Base-by-base conservation (phyloP, 2,113 vertebrate species). In the Lonchura striata region DNA sequence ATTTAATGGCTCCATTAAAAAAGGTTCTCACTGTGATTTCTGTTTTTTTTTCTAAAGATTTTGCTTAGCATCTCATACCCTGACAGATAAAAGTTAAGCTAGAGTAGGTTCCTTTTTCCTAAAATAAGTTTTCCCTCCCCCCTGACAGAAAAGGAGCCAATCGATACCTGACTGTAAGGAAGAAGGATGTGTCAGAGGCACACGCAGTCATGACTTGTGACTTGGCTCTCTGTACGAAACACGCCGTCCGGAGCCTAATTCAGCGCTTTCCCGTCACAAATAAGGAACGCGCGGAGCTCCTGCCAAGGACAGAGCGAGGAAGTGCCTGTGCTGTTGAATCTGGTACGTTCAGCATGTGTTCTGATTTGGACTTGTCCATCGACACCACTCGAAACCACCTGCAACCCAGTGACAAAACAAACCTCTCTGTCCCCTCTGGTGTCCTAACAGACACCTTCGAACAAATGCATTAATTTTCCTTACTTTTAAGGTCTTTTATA, bases 151-250 rank as follows among this genome's bases (percentile, higher is more conserved):
- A 99, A 97, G 99, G 98, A 92, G 76, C 97, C 65, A 97, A 92
- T 92, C 98, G 99, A 88, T 99, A 97, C 71, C 96, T 99, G 70
- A 99, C 98, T 33, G 95, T 99, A 82, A 98, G 97, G 96, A 99
- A 98, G 95, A 99, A 98, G 95, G 97, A 98, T 92, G 98, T 97
- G 41, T 98, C 98, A 28, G 98, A 98, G 60, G 86, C 96, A 25
- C 98, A 74, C 47, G 95, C 98, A 47, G 88, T 96, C 90, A 98
- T 99, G 98, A 97, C 97, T 63, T 99, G 98, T 87, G 95, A 75
- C 74, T 96, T 99, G 77, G 97, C 98, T 96, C 97, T 97, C 44
- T 98, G 94, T 77, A 98, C 98, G 5, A 97, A 98, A 66, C 97
- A 97, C 59, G 88, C 98, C 30, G 47, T 99, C 64, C 91, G 94